Base-by-base conservation (phyloP, 2,888 invertebrate species). In the Orthosia gracilis region DNA sequence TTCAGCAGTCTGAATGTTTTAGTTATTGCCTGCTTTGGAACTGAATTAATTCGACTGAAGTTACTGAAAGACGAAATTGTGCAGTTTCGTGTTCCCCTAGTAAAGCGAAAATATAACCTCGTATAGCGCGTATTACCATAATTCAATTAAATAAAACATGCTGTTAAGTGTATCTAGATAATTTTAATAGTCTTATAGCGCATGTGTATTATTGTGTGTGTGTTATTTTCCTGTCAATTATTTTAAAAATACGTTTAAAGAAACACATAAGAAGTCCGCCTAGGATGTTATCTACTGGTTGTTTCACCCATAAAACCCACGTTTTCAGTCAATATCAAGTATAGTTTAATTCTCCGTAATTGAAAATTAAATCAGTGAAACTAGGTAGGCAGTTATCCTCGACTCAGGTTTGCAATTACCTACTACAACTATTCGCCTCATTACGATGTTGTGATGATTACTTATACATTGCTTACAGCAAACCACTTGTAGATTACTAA, bases 401-500 rank as follows among this genome's bases (percentile, higher is more conserved):
- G 47, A 31, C 76, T 72, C 80, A 70, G 73, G 68, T 54, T 78
- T 73, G 63, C 68, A 73, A 78, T 70, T 73, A 81, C 40, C 40
- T 40, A 40, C 68, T 69, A 70, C 70, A 72, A 77, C 66, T 69
- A 75, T 73, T 70, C 73, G 73, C 50, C 57, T 84, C n/a, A 81
- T 73, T 73, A 78, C 64, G 61, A 63, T 72, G 73, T 65, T 62
- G 62, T 57, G 67, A 66, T 72, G 76, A 80, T 76, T 74, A 73
- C 67, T 62, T 68, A 74, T 74, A 74, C 70, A 81, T 83, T 83
- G 61, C 71, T 17, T 66, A 69, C 31, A 49, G 57, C 49, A 75
- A 61, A 50, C 40, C 31, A 74, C 63, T 76, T 73, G 52, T 49
- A 61, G 49, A 69, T 75, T 78, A 59, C 58, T 23, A 47, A 69